Base-by-base conservation (phyloP, 2,797 vertebrate genomes). In the Choloepus didactylus region DNA sequence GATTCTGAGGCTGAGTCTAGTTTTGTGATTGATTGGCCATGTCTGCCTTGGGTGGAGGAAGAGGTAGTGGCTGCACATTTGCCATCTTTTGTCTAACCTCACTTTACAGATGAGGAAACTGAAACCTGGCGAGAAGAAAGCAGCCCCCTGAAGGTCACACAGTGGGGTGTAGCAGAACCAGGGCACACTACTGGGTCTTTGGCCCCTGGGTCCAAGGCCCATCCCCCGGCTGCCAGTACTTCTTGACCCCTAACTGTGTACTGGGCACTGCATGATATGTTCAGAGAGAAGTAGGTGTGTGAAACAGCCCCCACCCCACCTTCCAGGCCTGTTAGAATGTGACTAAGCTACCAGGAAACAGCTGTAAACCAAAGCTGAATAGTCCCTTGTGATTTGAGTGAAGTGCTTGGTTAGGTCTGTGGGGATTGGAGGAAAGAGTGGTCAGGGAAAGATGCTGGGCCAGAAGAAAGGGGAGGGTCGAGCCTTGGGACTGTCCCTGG, bases 41-140 rank as follows among this genome's bases (percentile, higher is more conserved):
- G 80, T 84, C 95, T 95, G 56, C 93, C 72, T 69, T 82, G 87
- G 67, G 25, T 41, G 6, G 67, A 44, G 44, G 15, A 81, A 54
- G 49, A 70, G 72, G 25, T n/a, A 21, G 69, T 3, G 31, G 21
- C 75, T 88, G 51, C 0, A 1, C 14, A 10, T 44, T 38, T 79
- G 69, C 56, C 21, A 8, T 35, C 31, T n/a, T 44, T 89, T 56
- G 12, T 82, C 86, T 46, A 66, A 79, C 9, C 87, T 87, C 16
- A 7, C 25, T 62, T 59, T 64, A 27, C 21, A 77, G 70, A 80
- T 25, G 46, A 89, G 64, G 46, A 90, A 82, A 70, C 54, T 5
- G 2, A 87, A 49, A 44, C 41, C 7, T 87, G 54, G 35, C 10
- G 25, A 92, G 60, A 44, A 44, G 49, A 60, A 44, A 76, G 5